Conservation (phyloP, 2,888 invertebrate species). For the Tenthredo amoena region DNA sequence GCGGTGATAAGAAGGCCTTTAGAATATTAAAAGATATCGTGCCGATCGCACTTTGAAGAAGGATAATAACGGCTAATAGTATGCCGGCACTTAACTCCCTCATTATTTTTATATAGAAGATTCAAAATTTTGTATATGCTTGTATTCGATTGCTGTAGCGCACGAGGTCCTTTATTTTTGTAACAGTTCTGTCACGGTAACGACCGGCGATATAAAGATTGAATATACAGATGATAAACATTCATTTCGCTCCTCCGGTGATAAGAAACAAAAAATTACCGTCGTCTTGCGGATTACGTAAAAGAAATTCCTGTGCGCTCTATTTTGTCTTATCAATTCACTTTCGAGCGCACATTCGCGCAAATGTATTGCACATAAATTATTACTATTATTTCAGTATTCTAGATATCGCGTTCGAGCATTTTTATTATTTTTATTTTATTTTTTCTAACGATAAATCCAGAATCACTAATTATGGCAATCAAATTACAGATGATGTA, state of each 20-base stretch:
- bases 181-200: not conserved
- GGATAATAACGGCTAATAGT: not conserved
- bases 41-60: not conserved
- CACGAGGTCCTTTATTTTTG: not conserved
- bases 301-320: not conserved
- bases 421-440: not conserved
- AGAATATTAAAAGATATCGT: conserved; percentile 13
- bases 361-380: not conserved
- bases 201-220: not conserved
- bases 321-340: not conserved
- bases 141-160: not conserved
- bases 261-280: not conserved
- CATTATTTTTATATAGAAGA: not conserved
- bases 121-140: not conserved
- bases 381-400: not conserved
- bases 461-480: too few relatives aligned
- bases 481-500: too few relatives aligned
- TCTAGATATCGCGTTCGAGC: not conserved
- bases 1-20: conserved; percentile 3
- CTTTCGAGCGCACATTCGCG: not conserved
- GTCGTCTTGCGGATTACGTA: not conserved
- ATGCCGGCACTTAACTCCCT: not conserved
- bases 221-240: not conserved
- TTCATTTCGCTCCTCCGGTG: not conserved
- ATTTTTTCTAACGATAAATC: too few relatives aligned